These are phyloP conservation scores for Cerastis rubricosa DNA, from an alignment of 2,888 invertebrate species.

Conservation along the genomic window DNA sequence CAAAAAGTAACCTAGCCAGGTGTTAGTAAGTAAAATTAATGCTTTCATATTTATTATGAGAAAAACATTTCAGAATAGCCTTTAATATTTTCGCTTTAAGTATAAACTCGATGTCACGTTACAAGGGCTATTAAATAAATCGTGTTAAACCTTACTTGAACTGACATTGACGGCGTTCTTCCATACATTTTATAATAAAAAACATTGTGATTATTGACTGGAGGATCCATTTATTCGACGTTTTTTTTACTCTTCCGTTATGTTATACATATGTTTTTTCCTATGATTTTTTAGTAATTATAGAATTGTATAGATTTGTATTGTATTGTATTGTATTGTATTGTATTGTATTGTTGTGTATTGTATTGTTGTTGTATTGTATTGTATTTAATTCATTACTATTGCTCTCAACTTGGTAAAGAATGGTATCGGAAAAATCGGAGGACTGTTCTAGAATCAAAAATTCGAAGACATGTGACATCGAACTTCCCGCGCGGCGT, in stretches of 20 bases:
- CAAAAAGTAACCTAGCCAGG: background rate
- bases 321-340: background rate
- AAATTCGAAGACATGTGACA: background rate
- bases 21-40: constrained; percentile 1
- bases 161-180: constrained; percentile 17
- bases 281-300: background rate
- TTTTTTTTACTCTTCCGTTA: background rate
- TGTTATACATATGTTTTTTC: background rate
- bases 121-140: constrained; percentile 30
- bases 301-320: no score
- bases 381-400: background rate
- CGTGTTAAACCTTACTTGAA: constrained; percentile 8
- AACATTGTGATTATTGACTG: background rate
- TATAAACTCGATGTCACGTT: constrained; percentile 12
- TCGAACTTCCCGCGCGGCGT: background rate
- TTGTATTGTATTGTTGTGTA: no score
- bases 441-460: background rate
- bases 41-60: constrained; percentile 7
- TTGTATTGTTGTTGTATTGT: no score
- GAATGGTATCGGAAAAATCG: background rate
- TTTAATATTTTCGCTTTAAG: constrained; percentile 28
- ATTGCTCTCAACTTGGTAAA: background rate
- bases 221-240: background rate
- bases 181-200: constrained; percentile 11
- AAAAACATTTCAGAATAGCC: constrained; percentile 20